Base-by-base conservation (phyloP, 1,140 invertebrate species). In the Pseudomyrmex dendroicus region DNA sequence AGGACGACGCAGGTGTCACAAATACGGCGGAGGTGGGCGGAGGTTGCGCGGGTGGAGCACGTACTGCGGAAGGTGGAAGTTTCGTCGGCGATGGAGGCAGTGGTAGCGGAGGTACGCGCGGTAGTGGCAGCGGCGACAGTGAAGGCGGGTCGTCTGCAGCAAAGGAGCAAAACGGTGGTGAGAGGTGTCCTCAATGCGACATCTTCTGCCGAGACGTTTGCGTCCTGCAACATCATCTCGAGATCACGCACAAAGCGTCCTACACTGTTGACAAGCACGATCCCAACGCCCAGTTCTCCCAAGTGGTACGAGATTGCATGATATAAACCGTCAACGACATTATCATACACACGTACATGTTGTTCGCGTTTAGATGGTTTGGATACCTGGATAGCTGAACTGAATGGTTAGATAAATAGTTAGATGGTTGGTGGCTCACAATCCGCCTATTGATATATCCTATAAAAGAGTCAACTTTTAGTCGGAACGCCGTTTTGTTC, bases 231-330 rank as follows among this genome's bases (percentile, higher is more conserved):
- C 92, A 92, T 82, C 94, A 94, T 83, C 90, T 94, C 85, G 93
- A 94, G 89, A 92, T 93, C 86, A 88, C 90, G 77, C 94, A 94
- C 89, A 94, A 94, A 86, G 89, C 93, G 73, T 91, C 88, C 77
- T 86, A 89, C 86, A 67, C 89, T 86, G 90, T 93, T 88, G 93
- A 94, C 90, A 94, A 94, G 88, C 91, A 93, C 91, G 93, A 94
- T 88, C 91, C 94, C 72, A 91, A 91, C 82, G 92, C 93, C 82
- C 94, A 94, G 83, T 94, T 94, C 88, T 92, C 94, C n/a, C 93
- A 94, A 94, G 94, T 94, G 87, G 94, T 94, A 86, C 91, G 93
- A 93, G 82, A 87, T 80, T 66, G 54, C 66, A 54, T 7, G 35
- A 35, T 35, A 80, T 72, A 73, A 87, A 85, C 74, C 82, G 85